Base-by-base conservation (phyloP, 2,888 invertebrate species). In the Cremastinae sp. region DNA sequence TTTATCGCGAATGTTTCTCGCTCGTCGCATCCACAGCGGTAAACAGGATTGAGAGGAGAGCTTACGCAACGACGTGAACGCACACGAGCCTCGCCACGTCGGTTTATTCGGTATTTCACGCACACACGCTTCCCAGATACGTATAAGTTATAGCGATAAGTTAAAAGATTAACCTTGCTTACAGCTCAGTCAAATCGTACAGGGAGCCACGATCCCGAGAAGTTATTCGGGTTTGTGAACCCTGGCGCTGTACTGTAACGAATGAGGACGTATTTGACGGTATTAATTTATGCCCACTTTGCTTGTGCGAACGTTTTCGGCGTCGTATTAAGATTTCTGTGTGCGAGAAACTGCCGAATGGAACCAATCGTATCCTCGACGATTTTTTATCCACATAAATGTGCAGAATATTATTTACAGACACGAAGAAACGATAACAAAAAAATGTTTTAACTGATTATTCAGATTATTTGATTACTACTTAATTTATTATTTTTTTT, bases 231-330 rank as follows among this genome's bases (percentile, higher is more conserved):
- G 78, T 81, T 78, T 28, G 71, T 68, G 71, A 81, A 79, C 80
- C 76, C 72, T 78, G 69, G 78, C 68, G 18, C n/a, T 71, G 16
- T 16, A 34, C 64, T 61, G 80, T 86, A 86, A 88, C 87, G 86
- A 87, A 87, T 84, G 86, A 86, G 86, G 87, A 88, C 86, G 84
- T 28, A 28, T 87, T 88, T 86, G 86, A 88, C 85, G 87, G 87
- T 85, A 88, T 88, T 88, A 88, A 88, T 88, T 88, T 88, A 88
- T 87, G 88, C 85, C 83, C 84, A 85, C 85, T 87, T 87, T 87
- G 87, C 87, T 86, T 88, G 87, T 83, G 34, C 86, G 83, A 86
- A 85, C 53, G 45, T n/a, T 71, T 36, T 18, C 9, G 10, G n/a
- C 47, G 16, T 22, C n/a, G 53, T n/a, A n/a, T 64, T 51, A 20